phyloP scores from a whole-genome alignment of 1,140 invertebrate species.

The Reticulitermes speratus region DNA sequence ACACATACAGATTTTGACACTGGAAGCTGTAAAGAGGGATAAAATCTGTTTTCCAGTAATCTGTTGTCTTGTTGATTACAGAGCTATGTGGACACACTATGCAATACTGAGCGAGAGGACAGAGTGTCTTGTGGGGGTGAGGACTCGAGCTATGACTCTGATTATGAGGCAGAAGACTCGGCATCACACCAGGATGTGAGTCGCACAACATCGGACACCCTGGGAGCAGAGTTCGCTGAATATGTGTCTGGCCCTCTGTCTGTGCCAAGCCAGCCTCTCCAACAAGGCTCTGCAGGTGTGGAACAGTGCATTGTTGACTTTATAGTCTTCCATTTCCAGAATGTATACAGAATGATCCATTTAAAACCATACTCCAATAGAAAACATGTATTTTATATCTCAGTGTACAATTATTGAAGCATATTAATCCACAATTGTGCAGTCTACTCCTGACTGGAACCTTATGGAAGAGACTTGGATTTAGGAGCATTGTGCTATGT shows the following conservation, averaged over 20 bases:
- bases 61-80: constrained; percentile 24
- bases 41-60: too few species aligned
- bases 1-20: too few species aligned
- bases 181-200: constrained; percentile 70
- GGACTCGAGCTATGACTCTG: constrained; percentile 85
- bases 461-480: too few species aligned
- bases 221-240: constrained; percentile 80
- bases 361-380: too few species aligned
- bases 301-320: background rate
- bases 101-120: constrained; percentile 23
- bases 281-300: background rate
- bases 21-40: too few species aligned
- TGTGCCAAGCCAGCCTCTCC: background rate
- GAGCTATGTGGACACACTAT: constrained; percentile 35
- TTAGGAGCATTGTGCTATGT: too few species aligned
- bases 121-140: constrained; percentile 53
- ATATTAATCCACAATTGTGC: too few species aligned
- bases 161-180: constrained; percentile 69
- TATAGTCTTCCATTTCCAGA: too few species aligned
- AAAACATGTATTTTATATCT: too few species aligned
- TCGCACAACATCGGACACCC: constrained; percentile 76
- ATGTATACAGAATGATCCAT: too few species aligned
- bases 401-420: too few species aligned
- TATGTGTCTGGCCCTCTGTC: constrained; percentile 59
- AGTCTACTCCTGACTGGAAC: too few species aligned